Conservation (phyloP, 2,888 invertebrate genomes). For the Hirtodrosophila confusa region DNA sequence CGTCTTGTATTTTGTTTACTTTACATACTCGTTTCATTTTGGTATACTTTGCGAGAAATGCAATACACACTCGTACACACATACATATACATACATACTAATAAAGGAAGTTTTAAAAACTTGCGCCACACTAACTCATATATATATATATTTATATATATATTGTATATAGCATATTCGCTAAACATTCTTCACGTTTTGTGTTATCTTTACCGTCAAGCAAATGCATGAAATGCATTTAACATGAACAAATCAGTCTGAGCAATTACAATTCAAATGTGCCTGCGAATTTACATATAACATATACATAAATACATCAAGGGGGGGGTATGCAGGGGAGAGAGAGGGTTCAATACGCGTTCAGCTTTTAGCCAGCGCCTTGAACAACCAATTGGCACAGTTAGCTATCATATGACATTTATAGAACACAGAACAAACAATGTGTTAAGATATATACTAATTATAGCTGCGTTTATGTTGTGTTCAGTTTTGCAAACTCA, state of each 20-base stretch:
- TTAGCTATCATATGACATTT: conserved; percentile 39
- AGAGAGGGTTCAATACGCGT: conserved; percentile 24
- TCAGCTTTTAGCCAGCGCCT: conserved; percentile 41
- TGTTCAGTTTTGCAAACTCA: no score
- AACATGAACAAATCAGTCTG: conserved; percentile 71
- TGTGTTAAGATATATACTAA: neutral
- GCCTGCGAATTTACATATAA: conserved; percentile 34
- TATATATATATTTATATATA: no score
- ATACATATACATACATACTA: conserved; percentile 19
- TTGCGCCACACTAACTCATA: conserved; percentile 34
- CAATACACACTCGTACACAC: conserved; percentile 32
- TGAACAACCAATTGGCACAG: conserved; percentile 57
- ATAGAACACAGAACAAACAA: conserved; percentile 16
- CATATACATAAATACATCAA: conserved; percentile 6
- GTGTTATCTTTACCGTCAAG: conserved; percentile 32
- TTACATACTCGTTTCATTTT: conserved; percentile 38
- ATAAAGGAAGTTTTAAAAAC: conserved; percentile 70
- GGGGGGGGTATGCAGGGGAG: no score
- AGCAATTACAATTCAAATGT: conserved; percentile 74
- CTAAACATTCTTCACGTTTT: conserved; percentile 8
- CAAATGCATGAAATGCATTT: conserved; percentile 27
- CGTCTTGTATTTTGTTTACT: conserved; percentile 12
- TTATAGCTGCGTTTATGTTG: no score
- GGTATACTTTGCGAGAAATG: conserved; percentile 44
- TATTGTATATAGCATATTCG: conserved; percentile 5